Base-by-base conservation (phyloP, 1,140 invertebrate species). In the Nilaparvata lugens region DNA sequence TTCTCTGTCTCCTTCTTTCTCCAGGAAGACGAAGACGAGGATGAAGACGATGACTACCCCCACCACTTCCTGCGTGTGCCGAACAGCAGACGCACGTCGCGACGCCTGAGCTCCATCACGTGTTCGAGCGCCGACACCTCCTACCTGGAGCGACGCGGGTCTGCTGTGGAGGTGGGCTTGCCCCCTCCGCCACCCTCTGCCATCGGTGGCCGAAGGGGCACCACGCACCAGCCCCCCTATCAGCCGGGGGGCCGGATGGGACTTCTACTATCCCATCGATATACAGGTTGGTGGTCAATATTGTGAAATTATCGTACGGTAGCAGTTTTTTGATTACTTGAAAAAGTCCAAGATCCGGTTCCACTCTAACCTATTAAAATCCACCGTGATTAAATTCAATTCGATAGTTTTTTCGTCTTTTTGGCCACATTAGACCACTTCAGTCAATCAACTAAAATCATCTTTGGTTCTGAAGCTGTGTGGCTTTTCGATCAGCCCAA, bases 61-160 rank as follows among this genome's bases (percentile, higher is more conserved):
- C 23, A 16, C n/a, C 38, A 63, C 38, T 59, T 64, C 13, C 48
- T 66, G 18, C 79, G 13, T 66, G 64, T 66, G 16, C 63, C 61
- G 35, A 58, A 56, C 14, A 58, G 63, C 56, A 19, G 63, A 43
- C 19, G 75, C 24, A 77, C 83, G 35, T 80, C 82, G 38, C 76
- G 87, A 16, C 79, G 88, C 13, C 79, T 84, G 58, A 90, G 88
- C 69, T 88, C 86, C 51, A 84, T 87, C 61, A 89, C 88, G 13
- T 89, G 86, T 69, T 89, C 86, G 65, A 89, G 86, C 68, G 87
- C 86, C 14, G 87, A 85, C 53, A 88, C 86, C 70, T 88, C 86
- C 43, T 90, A 89, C 68, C 75, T 89, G 65, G 87, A 90, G 68
- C 78, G 86, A 51, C 80, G 87, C 60, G 86, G 84, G 59, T 88